Percentiles rank a stretch among this genome's conserved stretches.
These are phyloP conservation scores for Alligator sinensis DNA, from an alignment of 2,113 vertebrate species.

Conservation along the genomic window DNA sequence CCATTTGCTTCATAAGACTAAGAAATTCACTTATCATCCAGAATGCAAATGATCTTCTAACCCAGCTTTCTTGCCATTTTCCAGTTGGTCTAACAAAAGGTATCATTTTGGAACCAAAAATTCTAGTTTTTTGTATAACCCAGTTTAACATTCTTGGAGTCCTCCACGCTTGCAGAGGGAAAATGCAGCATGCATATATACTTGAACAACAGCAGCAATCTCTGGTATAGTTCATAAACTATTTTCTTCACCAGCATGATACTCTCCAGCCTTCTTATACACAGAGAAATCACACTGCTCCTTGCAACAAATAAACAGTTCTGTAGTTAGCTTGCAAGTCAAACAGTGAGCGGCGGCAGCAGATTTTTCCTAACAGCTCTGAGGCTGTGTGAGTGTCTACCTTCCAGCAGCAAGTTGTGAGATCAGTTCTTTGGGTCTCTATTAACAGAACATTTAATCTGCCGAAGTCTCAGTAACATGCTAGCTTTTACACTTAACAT, in stretches of 20 bases:
- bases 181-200: background rate
- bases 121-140: too few species aligned
- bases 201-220: background rate
- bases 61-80: too few species aligned
- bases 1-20: background rate
- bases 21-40: background rate
- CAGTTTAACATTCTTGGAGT: background rate
- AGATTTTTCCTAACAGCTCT: background rate
- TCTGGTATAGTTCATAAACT: background rate
- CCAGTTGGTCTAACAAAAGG: too few species aligned
- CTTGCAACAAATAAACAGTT: background rate
- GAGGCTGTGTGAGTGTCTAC: background rate
- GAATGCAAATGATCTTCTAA: background rate
- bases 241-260: background rate
- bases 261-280: background rate
- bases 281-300: rapidly evolving
- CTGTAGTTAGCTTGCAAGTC: rapidly evolving
- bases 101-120: too few species aligned
- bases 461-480: background rate
- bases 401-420: background rate
- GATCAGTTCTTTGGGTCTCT: background rate
- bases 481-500: background rate
- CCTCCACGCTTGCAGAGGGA: background rate
- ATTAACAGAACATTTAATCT: background rate
- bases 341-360: background rate